A percentile compares a stretch with the other conserved stretches of the same genome.
These are phyloP conservation scores for Clivina fossor DNA, from an alignment of 2,888 invertebrate genomes.

Conservation along the genomic window DNA sequence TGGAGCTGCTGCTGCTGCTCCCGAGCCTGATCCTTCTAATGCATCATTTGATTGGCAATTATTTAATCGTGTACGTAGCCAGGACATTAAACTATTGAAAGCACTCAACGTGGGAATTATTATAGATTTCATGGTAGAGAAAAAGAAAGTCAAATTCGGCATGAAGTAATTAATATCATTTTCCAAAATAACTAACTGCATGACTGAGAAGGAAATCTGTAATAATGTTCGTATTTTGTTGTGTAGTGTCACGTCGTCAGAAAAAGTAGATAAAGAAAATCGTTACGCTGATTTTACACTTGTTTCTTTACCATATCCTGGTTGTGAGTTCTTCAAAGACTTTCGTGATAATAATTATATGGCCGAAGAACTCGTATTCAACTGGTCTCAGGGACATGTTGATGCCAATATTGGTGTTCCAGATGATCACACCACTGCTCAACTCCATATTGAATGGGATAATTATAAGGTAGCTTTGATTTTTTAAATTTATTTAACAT, in stretches of 20 bases:
- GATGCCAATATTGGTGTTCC: slow-evolving; percentile 69
- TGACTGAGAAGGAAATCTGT: too few species aligned
- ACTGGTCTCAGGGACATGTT: slow-evolving; percentile 72
- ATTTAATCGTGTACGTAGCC: slow-evolving; percentile 64
- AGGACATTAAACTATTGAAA: slow-evolving; percentile 71
- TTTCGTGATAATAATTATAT: slow-evolving; percentile 72
- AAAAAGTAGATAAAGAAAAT: slow-evolving; percentile 78
- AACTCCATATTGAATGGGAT: slow-evolving; percentile 63
- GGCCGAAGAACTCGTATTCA: slow-evolving; percentile 67
- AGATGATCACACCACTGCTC: slow-evolving; percentile 56
- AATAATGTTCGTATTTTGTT: slow-evolving; percentile 39
- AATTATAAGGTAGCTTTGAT: slow-evolving; percentile 59
- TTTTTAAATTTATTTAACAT: too few species aligned
- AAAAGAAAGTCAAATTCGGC: slow-evolving; percentile 79
- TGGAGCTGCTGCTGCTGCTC: slow-evolving; percentile 32
- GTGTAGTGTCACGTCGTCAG: slow-evolving; percentile 75
- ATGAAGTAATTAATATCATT: too few species aligned
- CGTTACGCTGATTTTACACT: slow-evolving; percentile 73
- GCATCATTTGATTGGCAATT: slow-evolving; percentile 57
- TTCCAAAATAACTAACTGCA: too few species aligned
- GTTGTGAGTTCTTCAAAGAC: slow-evolving; percentile 79
- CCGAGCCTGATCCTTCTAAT: slow-evolving; percentile 36
- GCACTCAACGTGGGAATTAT: slow-evolving; percentile 71
- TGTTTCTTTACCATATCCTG: slow-evolving; percentile 76
- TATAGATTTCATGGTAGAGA: slow-evolving; percentile 82